These are phyloP conservation scores for Meteorus sp. DNA, from an alignment of 1,140 invertebrate genomes.

Conservation along the genomic window DNA sequence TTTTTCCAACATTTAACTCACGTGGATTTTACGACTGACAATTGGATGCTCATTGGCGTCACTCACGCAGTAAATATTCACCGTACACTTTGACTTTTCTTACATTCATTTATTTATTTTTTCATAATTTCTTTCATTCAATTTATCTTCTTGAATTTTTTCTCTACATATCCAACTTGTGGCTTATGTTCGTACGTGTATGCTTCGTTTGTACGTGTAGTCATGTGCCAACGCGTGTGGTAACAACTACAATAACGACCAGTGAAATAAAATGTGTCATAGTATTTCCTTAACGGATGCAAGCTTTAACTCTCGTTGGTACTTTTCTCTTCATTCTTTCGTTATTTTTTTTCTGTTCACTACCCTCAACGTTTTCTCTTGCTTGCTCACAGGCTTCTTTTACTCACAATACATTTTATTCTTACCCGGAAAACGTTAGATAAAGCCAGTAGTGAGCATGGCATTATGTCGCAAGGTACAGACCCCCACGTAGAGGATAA, in stretches of 20 bases:
- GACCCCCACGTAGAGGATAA: background rate
- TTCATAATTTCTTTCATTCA: too few relatives aligned
- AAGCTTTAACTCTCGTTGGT: background rate
- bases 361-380: background rate
- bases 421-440: conserved; percentile 4
- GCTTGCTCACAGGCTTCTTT: background rate
- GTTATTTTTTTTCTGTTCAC: too few relatives aligned
- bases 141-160: too few relatives aligned
- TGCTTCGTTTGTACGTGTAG: too few relatives aligned
- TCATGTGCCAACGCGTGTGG: background rate
- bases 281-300: conserved; percentile 6
- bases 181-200: too few relatives aligned
- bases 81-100: too few relatives aligned
- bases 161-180: too few relatives aligned
- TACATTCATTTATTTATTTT: too few relatives aligned
- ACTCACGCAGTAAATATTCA: too few relatives aligned
- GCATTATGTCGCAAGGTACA: background rate
- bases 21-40: too few relatives aligned
- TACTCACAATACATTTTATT: conserved; percentile 17
- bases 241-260: background rate
- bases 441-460: conserved; percentile 15
- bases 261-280: conserved; percentile 5
- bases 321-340: background rate
- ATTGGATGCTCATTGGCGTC: too few relatives aligned
- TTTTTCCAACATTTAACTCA: too few relatives aligned